phyloP scores from a whole-genome alignment of 2,888 invertebrate species.

The Alcis repandata region DNA sequence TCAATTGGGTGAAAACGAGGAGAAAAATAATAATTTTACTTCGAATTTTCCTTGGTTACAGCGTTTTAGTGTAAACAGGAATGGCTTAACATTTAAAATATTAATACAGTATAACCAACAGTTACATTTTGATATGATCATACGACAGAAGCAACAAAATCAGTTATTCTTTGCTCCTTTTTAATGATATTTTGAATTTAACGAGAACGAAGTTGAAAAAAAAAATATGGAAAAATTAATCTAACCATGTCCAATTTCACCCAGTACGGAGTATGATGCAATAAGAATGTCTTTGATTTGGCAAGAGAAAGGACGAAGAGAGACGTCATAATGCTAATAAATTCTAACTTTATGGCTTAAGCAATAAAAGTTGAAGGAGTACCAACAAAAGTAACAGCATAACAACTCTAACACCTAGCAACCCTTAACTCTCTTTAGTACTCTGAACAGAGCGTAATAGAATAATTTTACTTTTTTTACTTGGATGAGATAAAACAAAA shows the following conservation, averaged over 20 bases:
- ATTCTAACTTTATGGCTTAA: constrained; percentile 25
- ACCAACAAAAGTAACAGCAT: constrained; percentile 17
- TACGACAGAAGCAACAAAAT: too few species aligned
- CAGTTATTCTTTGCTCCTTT: too few species aligned
- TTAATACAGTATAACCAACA: too few species aligned
- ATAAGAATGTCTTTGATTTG: constrained; percentile 29
- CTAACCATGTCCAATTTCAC: not conserved
- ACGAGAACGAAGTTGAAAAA: too few species aligned
- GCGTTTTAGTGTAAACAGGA: too few species aligned
- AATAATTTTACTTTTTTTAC: constrained; percentile 14
- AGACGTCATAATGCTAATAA: constrained; percentile 28
- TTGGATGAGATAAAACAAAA: not conserved
- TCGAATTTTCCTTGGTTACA: too few species aligned
- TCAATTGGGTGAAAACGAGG: too few species aligned
- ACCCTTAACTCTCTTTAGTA: constrained; percentile 16
- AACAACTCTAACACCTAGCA: constrained; percentile 13
- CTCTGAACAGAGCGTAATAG: constrained; percentile 11
- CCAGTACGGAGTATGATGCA: constrained; percentile 8
- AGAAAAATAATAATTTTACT: too few species aligned
- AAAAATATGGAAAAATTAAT: too few species aligned
- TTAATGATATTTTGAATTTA: too few species aligned
- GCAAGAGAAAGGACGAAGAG: constrained; percentile 14
- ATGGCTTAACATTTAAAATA: too few species aligned
- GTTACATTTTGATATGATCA: too few species aligned
- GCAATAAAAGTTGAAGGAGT: constrained; percentile 32